Conservation (phyloP, 2,797 vertebrate genomes). For the Myotis daubentonii region DNA sequence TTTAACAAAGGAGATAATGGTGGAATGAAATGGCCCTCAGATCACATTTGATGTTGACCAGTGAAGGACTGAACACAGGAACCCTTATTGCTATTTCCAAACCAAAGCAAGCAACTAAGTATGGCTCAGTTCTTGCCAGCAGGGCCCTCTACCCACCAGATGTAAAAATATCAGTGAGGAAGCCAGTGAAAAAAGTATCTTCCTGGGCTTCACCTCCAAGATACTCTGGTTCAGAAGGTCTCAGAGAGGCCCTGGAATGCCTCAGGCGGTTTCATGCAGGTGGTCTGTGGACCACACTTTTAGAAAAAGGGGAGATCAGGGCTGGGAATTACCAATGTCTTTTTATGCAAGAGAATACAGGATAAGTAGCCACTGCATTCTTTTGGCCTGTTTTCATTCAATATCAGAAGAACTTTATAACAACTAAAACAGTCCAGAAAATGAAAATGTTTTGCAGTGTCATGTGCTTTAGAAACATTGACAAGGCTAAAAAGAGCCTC, state of each 20-base stretch:
- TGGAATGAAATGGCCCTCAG: not conserved
- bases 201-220: not conserved
- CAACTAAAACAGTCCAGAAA: not conserved
- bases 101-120: not conserved
- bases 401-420: not conserved
- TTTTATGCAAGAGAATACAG: not conserved
- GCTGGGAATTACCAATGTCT: not conserved
- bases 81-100: not conserved
- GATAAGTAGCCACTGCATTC: not conserved
- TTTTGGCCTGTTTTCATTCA: constrained; percentile 13
- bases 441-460: constrained; percentile 12
- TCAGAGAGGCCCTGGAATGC: not conserved
- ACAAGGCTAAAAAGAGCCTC: not conserved
- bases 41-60: not conserved
- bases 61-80: not conserved
- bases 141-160: not conserved
- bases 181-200: not conserved
- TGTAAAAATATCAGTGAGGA: not conserved
- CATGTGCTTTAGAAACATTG: constrained; percentile 22
- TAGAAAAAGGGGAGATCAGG: constrained; percentile 1
- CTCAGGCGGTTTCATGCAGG: not conserved
- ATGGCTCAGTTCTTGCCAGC: not conserved
- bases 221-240: not conserved
- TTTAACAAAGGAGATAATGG: not conserved
- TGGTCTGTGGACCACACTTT: not conserved